Conservation (phyloP, 2,113 vertebrate genomes). For the Rynchops niger region DNA sequence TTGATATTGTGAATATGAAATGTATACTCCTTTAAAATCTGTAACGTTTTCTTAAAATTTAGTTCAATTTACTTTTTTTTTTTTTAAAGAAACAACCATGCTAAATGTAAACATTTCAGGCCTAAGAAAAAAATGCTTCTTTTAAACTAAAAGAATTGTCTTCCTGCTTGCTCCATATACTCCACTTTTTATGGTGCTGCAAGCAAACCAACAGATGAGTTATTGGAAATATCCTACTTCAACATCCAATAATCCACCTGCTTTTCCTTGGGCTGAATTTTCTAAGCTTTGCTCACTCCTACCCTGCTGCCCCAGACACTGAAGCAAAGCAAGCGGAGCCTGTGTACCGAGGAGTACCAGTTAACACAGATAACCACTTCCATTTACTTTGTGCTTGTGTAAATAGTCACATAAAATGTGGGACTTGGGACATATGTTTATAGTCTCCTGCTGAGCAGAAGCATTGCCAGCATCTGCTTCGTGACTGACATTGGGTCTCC, state of each 20-base stretch:
- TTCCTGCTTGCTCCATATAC: not conserved
- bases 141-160: not conserved
- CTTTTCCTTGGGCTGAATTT: not conserved
- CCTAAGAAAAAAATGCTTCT: not conserved
- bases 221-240: not conserved
- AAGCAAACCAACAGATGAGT: not conserved
- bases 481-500: not conserved
- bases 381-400: not conserved
- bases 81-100: not conserved
- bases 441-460: not conserved
- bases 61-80: not conserved
- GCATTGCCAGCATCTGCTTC: not conserved
- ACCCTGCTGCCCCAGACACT: not conserved
- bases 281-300: not conserved
- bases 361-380: not conserved
- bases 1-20: not conserved
- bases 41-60: not conserved
- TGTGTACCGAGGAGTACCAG: rapidly evolving
- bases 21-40: not conserved
- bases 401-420: not conserved
- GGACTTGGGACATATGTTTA: not conserved
- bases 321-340: not conserved
- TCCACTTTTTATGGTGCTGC: not conserved
- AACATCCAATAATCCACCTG: not conserved
- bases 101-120: not conserved